phyloP scores from a whole-genome alignment of 2,888 invertebrate species.

The Monoplex corrugatus region DNA sequence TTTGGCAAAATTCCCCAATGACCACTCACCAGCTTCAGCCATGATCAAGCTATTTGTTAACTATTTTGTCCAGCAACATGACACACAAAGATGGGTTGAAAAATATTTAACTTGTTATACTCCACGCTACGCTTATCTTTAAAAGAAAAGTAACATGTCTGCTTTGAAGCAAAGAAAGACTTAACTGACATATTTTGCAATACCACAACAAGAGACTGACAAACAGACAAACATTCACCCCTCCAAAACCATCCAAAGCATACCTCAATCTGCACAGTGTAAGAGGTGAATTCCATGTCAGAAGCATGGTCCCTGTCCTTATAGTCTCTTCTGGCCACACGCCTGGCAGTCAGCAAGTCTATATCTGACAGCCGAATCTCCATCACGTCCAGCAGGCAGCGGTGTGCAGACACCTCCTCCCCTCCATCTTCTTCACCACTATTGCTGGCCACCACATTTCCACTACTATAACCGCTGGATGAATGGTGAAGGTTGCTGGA shows the following conservation, averaged over 20 bases:
- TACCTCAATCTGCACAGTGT: slow-evolving; percentile 77
- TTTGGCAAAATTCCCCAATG: too few species aligned
- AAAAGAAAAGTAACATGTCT: too few species aligned
- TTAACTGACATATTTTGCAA: too few species aligned
- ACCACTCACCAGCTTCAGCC: too few species aligned
- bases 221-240: neutral
- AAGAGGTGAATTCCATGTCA: slow-evolving; percentile 79
- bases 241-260: neutral
- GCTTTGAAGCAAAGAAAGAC: too few species aligned
- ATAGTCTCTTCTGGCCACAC: slow-evolving; percentile 74
- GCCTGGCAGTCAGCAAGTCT: slow-evolving; percentile 88
- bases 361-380: slow-evolving; percentile 88
- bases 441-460: neutral
- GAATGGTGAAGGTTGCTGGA: slow-evolving; percentile 33
- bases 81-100: too few species aligned
- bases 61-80: too few species aligned
- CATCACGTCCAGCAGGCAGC: slow-evolving; percentile 89
- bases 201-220: neutral
- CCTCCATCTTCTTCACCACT: neutral
- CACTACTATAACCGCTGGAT: neutral
- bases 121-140: too few species aligned
- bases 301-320: slow-evolving; percentile 58
- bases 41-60: too few species aligned
- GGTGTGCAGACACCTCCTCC: slow-evolving; percentile 57
- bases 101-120: too few species aligned